Evolutionary conservation across 2,888 invertebrate species (phyloP).

Genomic region (Ichneumon xanthorius): DNA sequence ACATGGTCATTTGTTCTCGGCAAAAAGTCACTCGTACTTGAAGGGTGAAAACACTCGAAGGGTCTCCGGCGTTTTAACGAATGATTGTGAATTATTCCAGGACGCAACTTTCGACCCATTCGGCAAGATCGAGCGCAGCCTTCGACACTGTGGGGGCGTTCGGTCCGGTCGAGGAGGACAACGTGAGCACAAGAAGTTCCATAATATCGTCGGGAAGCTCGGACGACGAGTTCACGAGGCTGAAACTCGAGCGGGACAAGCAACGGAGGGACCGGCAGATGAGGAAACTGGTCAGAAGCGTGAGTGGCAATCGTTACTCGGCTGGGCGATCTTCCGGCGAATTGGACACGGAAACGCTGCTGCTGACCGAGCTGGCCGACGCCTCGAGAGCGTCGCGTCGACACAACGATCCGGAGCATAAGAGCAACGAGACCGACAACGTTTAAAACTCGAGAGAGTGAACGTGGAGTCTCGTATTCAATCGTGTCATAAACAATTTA

Average conservation of each 20-base stretch:
- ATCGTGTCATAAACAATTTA: constrained; percentile 9
- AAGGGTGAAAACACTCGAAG: too few relatives aligned
- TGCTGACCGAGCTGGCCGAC: constrained; percentile 77
- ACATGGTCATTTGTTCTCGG: too few relatives aligned
- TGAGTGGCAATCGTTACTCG: constrained; percentile 83
- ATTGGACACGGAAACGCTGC: constrained; percentile 75
- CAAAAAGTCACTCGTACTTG: background rate
- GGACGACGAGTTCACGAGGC: constrained; percentile 90
- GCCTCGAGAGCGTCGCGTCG: constrained; percentile 74
- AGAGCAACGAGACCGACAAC: constrained; percentile 64
- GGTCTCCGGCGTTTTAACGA: background rate
- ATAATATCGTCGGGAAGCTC: constrained; percentile 70
- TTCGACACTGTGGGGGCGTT: constrained; percentile 74
- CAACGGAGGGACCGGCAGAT: constrained; percentile 88
- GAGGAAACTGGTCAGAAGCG: constrained; percentile 87
- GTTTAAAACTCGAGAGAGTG: constrained; percentile 31
- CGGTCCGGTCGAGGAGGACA: constrained; percentile 68
- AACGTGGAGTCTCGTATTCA: background rate
- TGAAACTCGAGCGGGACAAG: constrained; percentile 89
- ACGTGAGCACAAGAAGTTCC: constrained; percentile 73
- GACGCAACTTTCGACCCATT: constrained; percentile 74
- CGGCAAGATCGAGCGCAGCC: constrained; percentile 74
- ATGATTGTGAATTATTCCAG: constrained; percentile 66
- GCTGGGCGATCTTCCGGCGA: constrained; percentile 69
- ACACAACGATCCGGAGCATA: constrained; percentile 45